A percentile compares a stretch with the other conserved stretches of the same genome.
Evolutionary conservation across 2,797 vertebrate genomes (phyloP).

Genomic region (Anabas testudineus): DNA sequence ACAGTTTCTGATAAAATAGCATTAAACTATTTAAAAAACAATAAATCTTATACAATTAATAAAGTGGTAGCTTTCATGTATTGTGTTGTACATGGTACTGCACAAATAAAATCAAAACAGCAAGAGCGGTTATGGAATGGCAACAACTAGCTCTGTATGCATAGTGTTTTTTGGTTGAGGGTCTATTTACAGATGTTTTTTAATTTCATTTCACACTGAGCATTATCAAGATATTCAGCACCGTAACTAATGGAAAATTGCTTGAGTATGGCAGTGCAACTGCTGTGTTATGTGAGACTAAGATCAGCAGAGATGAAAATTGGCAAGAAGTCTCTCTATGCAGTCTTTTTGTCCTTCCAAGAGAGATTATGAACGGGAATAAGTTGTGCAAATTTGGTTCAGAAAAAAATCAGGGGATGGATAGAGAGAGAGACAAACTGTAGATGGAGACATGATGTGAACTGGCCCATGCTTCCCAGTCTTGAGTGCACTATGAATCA

Average conservation of each 20-base stretch:
- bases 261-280: background rate
- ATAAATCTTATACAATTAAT: too few species aligned
- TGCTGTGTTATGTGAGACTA: background rate
- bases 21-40: too few species aligned
- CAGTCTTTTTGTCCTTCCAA: background rate
- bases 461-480: too few species aligned
- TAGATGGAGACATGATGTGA: too few species aligned
- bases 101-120: background rate
- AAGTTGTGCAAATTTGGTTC: background rate
- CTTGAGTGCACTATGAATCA: constrained; percentile 26
- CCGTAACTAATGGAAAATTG: background rate
- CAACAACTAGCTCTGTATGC: background rate
- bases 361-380: background rate
- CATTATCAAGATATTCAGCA: background rate
- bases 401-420: background rate
- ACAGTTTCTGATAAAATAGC: background rate
- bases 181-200: background rate
- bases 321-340: background rate
- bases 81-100: background rate
- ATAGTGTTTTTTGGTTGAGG: background rate
- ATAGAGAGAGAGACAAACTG: background rate
- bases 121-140: too few species aligned
- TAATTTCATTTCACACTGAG: background rate
- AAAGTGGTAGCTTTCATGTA: too few species aligned
- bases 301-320: background rate